phyloP scores from a whole-genome alignment of 2,888 invertebrate genomes.

The Leucophenga montana region DNA sequence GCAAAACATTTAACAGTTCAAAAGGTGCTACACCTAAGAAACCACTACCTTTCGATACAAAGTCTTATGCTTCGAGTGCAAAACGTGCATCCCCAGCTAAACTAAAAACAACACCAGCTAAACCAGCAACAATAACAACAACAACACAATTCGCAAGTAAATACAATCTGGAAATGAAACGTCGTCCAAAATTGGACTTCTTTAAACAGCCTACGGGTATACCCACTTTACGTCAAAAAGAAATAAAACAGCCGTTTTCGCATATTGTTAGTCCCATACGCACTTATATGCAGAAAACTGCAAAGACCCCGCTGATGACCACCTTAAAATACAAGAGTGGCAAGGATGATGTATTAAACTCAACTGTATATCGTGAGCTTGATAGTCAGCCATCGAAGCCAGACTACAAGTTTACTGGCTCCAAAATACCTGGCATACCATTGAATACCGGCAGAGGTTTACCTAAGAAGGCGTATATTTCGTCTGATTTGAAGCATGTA shows the following conservation, averaged over 20 bases:
- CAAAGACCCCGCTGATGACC: slow-evolving; percentile 68
- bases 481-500: slow-evolving; percentile 69
- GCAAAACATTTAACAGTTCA: slow-evolving; percentile 16
- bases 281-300: slow-evolving; percentile 72
- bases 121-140: too few species aligned
- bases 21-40: slow-evolving; percentile 10
- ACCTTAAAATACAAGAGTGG: slow-evolving; percentile 58
- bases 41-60: not conserved
- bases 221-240: slow-evolving; percentile 46
- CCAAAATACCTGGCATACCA: slow-evolving; percentile 29
- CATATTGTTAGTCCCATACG: slow-evolving; percentile 73
- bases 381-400: slow-evolving; percentile 57
- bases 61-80: not conserved
- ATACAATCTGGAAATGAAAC: slow-evolving; percentile 42
- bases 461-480: slow-evolving; percentile 71
- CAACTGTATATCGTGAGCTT: slow-evolving; percentile 57
- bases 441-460: slow-evolving; percentile 42
- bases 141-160: too few species aligned
- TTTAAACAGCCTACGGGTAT: slow-evolving; percentile 55
- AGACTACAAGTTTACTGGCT: not conserved
- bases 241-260: slow-evolving; percentile 54
- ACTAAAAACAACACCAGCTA: not conserved
- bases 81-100: slow-evolving; percentile 14
- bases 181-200: slow-evolving; percentile 50
- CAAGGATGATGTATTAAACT: slow-evolving; percentile 47